phyloP scores from a whole-genome alignment of 2,113 vertebrate genomes.

The Falco punctatus region DNA sequence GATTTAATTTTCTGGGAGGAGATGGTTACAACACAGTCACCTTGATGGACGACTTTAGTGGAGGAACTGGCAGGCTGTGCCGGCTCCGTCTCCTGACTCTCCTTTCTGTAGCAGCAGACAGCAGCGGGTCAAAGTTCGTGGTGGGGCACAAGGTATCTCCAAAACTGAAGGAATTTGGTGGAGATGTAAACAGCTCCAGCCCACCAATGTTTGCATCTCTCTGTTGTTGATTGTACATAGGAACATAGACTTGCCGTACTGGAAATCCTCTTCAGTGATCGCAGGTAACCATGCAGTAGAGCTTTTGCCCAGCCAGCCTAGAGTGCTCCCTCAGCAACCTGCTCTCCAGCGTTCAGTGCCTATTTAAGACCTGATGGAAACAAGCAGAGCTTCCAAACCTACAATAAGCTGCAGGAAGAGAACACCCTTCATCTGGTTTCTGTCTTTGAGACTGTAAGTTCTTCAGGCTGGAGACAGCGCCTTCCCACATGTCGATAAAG shows the following conservation, averaged over 20 bases:
- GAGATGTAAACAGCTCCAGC: neutral
- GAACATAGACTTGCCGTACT: neutral
- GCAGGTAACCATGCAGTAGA: neutral
- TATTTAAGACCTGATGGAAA: neutral
- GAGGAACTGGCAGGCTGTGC: neutral
- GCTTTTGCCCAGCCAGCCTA: neutral
- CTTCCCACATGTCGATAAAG: constrained; percentile 35
- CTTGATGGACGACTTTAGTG: neutral
- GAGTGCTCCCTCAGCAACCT: neutral
- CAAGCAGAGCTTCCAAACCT: neutral
- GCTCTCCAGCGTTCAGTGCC: neutral
- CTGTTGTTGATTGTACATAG: neutral
- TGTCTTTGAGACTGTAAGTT: constrained; percentile 35
- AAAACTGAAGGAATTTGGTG: neutral
- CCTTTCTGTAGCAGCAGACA: neutral
- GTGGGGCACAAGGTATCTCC: rapidly evolving
- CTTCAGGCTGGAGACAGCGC: constrained; percentile 16
- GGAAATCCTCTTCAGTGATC: neutral
- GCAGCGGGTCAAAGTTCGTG: neutral
- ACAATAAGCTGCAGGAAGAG: constrained; percentile 6
- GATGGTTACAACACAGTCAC: neutral
- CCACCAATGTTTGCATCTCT: neutral
- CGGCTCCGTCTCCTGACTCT: neutral
- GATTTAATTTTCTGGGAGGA: neutral
- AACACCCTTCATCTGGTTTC: constrained; percentile 55